Base-by-base conservation (phyloP, 2,888 invertebrate genomes). In the Catotricha subobsoleta region DNA sequence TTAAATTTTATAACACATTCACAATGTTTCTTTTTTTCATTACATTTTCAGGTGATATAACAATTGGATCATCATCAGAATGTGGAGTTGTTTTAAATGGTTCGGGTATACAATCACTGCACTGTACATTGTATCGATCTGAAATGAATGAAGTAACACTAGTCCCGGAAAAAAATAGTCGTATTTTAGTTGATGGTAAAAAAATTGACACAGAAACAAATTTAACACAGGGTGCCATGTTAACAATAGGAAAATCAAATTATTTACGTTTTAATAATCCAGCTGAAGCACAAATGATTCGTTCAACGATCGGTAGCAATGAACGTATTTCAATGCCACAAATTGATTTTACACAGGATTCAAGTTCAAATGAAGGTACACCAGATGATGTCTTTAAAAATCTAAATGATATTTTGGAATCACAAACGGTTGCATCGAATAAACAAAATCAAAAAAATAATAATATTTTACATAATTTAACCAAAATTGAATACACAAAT, bases 251-350 rank as follows among this genome's bases (percentile, higher is more conserved):
- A 21, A 74, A 87, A 39, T 86, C 90, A 40, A 88, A 86, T 62
- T 87, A 86, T 64, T 76, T 91, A 61, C 78, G 91, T 31, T 91
- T 88, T 68, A 90, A 91, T 64, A 84, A 90, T 60, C 91, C 91
- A 0, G 81, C 81, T 40, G 87, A 90, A 57, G 88, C 88, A 4
- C 76, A 80, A 59, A 70, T 84, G 51, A 80, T 88, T 71, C 84
- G 83, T 60, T 80, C 84, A 0, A 80, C 82, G 5, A 67, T 87
- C 46, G 67, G 58, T 42, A 60, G 60, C 25, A 74, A 81, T 44
- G 73, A 77, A 2, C 59, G 81, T 55, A 77, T 81, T 46, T 80
- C 82, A 36, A 80, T 81, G 78, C 75, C 80, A 20, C 80, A 83
- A 9, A 73, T 81, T 48, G 76, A 74, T 51, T 82, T 77, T 54